phyloP scores from a whole-genome alignment of 2,888 invertebrate genomes.

The Acanthosepion esculentum region DNA sequence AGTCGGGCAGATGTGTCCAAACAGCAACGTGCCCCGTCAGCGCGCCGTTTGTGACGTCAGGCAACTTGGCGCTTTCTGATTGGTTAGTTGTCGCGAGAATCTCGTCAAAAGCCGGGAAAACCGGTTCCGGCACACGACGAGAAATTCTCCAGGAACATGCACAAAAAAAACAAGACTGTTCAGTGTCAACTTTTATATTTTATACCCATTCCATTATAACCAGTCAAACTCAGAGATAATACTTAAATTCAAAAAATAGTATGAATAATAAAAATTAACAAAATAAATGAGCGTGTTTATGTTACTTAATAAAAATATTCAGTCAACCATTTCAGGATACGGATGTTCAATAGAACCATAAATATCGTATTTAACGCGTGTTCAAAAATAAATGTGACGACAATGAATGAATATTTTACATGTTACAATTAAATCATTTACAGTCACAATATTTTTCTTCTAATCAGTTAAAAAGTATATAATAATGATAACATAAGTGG shows the following conservation, averaged over 20 bases:
- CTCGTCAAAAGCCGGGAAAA: conserved; percentile 4
- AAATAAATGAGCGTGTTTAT: not conserved
- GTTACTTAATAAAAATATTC: not conserved
- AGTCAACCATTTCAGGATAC: not conserved
- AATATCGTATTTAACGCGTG: not conserved
- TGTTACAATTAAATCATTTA: too few species aligned
- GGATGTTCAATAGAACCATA: not conserved
- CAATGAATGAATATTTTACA: too few species aligned
- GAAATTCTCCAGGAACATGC: not conserved
- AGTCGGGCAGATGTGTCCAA: not conserved
- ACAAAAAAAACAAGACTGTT: not conserved
- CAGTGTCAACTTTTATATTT: too few species aligned
- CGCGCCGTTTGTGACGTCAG: conserved; percentile 37
- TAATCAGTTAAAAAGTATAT: too few species aligned
- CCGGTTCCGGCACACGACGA: not conserved
- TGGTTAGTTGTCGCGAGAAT: not conserved
- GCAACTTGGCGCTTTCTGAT: conserved; percentile 37
- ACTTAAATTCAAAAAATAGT: not conserved
- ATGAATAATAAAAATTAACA: not conserved
- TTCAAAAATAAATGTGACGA: too few species aligned
- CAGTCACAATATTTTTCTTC: too few species aligned
- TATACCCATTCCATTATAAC: too few species aligned
- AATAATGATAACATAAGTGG: too few species aligned
- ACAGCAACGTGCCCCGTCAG: conserved; percentile 43
- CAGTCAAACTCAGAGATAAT: too few species aligned